These are phyloP conservation scores for Xenotilapia longispinis DNA, from an alignment of 2,113 vertebrate genomes.

Conservation along the genomic window DNA sequence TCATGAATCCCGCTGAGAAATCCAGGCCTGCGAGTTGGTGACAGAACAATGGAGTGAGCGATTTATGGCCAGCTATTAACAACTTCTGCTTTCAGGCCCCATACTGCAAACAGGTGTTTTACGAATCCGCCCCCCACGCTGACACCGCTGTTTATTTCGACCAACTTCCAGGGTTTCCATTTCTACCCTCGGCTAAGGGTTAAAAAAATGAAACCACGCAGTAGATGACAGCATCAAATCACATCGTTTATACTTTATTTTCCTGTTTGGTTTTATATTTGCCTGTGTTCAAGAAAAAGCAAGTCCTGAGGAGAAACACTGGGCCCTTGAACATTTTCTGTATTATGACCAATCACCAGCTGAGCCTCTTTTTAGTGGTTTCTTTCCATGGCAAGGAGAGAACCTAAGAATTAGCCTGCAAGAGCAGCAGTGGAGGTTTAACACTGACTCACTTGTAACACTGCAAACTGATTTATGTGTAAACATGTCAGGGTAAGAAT, in stretches of 20 bases:
- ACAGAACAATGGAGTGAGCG: constrained; percentile 70
- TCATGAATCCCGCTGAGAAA: constrained; percentile 50
- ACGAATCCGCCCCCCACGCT: constrained; percentile 34
- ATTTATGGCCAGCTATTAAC: constrained; percentile 71
- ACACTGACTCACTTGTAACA: not conserved
- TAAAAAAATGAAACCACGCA: constrained; percentile 10
- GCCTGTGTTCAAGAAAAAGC: not conserved
- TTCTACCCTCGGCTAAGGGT: not conserved
- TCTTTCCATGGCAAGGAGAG: not conserved
- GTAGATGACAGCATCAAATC: constrained; percentile 6
- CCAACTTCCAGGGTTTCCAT: constrained; percentile 13
- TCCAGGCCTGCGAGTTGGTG: constrained; percentile 57
- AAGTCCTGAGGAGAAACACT: not conserved
- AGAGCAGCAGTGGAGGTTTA: not conserved
- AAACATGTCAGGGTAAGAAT: constrained; percentile 3
- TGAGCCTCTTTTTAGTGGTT: not conserved
- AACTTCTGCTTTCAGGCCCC: constrained; percentile 53
- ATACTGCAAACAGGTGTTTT: constrained; percentile 71
- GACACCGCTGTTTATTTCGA: constrained; percentile 40
- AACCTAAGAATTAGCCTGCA: not conserved
- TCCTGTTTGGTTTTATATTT: not conserved
- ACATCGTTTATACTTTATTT: not conserved
- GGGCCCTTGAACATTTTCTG: not conserved
- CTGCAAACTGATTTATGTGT: constrained; percentile 1
- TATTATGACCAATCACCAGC: not conserved